A percentile compares a stretch with the other conserved stretches of the same genome.
phyloP scores from a whole-genome alignment of 2,888 invertebrate genomes.

The Arrhopalites spinosus region DNA sequence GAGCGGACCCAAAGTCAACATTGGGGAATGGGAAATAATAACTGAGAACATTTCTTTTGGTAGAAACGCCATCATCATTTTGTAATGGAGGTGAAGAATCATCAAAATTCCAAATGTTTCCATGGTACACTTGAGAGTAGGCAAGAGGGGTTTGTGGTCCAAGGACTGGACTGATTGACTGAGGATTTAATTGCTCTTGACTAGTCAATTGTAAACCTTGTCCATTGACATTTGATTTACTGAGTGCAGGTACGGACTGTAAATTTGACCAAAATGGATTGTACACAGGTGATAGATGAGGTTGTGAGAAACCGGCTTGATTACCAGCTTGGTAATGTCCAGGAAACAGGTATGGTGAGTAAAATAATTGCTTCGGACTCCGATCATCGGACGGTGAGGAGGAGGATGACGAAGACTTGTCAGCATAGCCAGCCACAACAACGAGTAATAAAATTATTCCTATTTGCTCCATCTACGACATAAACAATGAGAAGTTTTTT shows the following conservation, averaged over 20 bases:
- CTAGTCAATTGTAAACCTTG: constrained; percentile 33
- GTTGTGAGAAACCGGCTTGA: background rate
- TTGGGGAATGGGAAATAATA: constrained; percentile 30
- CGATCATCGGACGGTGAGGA: background rate
- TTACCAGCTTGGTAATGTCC: constrained; percentile 31
- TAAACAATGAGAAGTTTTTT: no score
- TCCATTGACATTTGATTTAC: constrained; percentile 26
- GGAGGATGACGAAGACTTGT: background rate
- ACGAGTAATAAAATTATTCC: constrained; percentile 19
- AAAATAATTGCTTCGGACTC: constrained; percentile 22
- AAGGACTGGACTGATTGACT: background rate
- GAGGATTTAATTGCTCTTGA: constrained; percentile 3
- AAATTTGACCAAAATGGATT: constrained; percentile 29
- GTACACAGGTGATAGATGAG: constrained; percentile 21
- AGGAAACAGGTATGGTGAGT: constrained; percentile 35
- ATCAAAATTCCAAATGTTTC: constrained; percentile 43
- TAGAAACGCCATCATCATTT: background rate
- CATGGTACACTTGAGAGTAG: constrained; percentile 29
- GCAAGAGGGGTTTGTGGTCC: constrained; percentile 10
- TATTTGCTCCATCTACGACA: constrained; percentile 18
- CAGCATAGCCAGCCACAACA: background rate
- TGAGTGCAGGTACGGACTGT: constrained; percentile 31
- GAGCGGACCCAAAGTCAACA: constrained; percentile 24
- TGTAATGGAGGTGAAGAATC: constrained; percentile 3
- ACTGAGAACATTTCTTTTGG: constrained; percentile 4